Conservation (phyloP, 2,888 invertebrate species). For the Campaea margaritaria region DNA sequence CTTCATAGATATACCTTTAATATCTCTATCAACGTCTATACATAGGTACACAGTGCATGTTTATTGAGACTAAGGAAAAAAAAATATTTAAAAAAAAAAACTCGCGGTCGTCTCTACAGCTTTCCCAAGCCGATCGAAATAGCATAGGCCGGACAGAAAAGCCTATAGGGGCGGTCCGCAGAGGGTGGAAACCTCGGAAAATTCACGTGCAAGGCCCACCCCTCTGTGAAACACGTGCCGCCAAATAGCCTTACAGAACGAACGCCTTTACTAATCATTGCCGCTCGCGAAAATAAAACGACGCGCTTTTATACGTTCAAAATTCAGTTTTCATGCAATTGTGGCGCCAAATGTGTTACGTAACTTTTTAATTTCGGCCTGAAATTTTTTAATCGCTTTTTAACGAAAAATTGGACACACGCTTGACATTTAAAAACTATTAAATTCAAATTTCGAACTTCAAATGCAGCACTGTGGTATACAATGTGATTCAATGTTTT, state of each 20-base stretch:
- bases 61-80: neutral
- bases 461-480: neutral
- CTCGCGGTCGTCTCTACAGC: conserved; percentile 61
- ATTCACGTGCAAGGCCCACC: conserved; percentile 83
- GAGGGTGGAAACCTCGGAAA: conserved; percentile 85
- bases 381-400: neutral
- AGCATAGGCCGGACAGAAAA: conserved; percentile 86
- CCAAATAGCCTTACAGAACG: conserved; percentile 80
- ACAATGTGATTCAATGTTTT: neutral
- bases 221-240: conserved; percentile 78
- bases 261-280: conserved; percentile 80
- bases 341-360: conserved; percentile 4
- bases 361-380: conserved; percentile 1
- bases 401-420: neutral
- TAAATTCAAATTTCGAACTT: neutral
- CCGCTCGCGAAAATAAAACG: conserved; percentile 70
- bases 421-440: neutral
- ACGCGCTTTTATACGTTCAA: conserved; percentile 56
- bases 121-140: conserved; percentile 77
- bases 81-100: conserved; percentile 19
- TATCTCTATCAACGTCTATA: too few relatives aligned
- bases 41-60: too few relatives aligned
- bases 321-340: conserved; percentile 52
- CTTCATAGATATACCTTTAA: too few relatives aligned
- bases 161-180: conserved; percentile 85